Evolutionary conservation across 2,113 vertebrate genomes (phyloP).

Genomic region (Laticauda colubrina): DNA sequence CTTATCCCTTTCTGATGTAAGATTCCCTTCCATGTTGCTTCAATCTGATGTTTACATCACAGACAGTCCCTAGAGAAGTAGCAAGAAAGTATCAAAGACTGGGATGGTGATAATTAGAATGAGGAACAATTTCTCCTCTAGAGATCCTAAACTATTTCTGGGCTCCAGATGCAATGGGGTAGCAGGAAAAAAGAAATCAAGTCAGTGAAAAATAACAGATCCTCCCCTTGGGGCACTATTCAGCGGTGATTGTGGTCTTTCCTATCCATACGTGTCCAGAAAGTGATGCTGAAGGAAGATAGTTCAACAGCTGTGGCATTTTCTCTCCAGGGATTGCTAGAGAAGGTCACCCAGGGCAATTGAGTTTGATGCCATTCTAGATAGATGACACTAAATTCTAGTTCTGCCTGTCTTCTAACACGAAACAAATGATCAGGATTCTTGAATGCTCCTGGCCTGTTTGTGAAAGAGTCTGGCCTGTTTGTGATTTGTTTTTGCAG

Average conservation of each 20-base stretch:
- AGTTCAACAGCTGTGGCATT: too few relatives aligned
- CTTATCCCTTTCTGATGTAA: not conserved
- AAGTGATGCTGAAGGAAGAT: not conserved
- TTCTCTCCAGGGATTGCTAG: not conserved
- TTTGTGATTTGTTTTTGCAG: too few relatives aligned
- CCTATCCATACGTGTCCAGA: not conserved
- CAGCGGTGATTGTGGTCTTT: not conserved
- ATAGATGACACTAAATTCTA: not conserved
- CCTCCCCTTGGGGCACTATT: not conserved
- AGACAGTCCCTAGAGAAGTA: too few relatives aligned
- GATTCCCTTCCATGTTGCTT: not conserved
- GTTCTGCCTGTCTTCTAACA: not conserved
- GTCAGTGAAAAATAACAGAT: too few relatives aligned
- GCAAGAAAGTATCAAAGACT: not conserved
- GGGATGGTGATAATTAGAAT: not conserved
- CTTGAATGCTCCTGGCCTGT: not conserved
- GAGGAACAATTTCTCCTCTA: not conserved
- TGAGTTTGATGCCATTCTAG: not conserved
- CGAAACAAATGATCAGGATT: not conserved
- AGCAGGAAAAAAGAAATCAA: not conserved
- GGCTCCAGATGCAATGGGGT: not conserved
- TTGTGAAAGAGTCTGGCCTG: not conserved
- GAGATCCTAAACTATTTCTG: not conserved
- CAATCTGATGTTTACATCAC: not conserved
- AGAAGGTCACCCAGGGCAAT: not conserved